A percentile compares a stretch with the other conserved stretches of the same genome.
Conservation (phyloP, 1,140 invertebrate genomes). For the Linepithema humile region DNA sequence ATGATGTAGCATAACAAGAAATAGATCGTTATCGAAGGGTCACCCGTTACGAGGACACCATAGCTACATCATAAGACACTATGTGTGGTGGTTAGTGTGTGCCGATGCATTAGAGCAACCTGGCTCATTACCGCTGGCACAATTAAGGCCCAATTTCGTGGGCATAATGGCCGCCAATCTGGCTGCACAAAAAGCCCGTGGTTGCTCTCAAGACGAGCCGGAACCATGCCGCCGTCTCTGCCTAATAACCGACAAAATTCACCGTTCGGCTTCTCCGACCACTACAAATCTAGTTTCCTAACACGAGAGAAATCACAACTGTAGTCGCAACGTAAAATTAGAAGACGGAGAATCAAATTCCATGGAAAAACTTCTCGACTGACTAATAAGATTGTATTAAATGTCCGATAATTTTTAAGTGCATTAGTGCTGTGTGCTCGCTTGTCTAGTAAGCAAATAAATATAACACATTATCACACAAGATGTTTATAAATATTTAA, state of each 20-base stretch:
- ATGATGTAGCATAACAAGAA: neutral
- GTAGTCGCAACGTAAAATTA: neutral
- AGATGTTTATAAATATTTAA: neutral
- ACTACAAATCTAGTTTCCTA: conserved; percentile 73
- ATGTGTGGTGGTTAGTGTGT: conserved; percentile 67
- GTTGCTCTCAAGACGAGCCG: conserved; percentile 67
- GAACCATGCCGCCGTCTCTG: conserved; percentile 75
- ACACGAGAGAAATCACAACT: neutral
- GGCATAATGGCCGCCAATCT: conserved; percentile 82
- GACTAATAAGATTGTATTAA: neutral
- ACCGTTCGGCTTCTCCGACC: conserved; percentile 63
- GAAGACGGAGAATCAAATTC: neutral
- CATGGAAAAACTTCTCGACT: neutral
- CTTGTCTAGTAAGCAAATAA: neutral
- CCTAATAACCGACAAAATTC: conserved; percentile 81
- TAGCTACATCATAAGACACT: conserved; percentile 58
- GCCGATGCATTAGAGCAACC: conserved; percentile 80
- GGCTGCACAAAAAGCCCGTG: conserved; percentile 78
- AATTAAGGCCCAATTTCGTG: conserved; percentile 83
- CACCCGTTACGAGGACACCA: conserved; percentile 75
- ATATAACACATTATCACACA: neutral
- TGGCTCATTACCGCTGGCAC: conserved; percentile 81
- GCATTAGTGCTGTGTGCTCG: neutral
- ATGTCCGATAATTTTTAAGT: neutral
- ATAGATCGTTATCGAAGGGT: neutral